Percentiles rank a stretch among this genome's conserved stretches.
phyloP scores from a whole-genome alignment of 2,113 vertebrate species.

The Lophotis ruficrista region DNA sequence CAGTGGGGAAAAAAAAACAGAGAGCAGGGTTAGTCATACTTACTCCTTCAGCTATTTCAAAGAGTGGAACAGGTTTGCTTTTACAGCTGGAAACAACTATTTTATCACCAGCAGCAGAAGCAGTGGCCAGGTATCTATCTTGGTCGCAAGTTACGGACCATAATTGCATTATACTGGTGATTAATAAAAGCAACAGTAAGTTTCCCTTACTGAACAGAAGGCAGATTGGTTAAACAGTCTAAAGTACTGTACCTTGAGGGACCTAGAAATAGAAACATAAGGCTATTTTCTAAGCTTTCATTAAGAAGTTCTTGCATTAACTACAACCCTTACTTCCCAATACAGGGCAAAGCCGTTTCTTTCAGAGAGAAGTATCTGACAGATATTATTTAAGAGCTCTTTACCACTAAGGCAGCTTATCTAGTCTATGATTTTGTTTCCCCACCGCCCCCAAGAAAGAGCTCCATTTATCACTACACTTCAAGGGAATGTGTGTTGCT shows the following conservation, averaged over 20 bases:
- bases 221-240: not conserved
- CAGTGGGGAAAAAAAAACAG: not conserved
- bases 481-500: not conserved
- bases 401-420: not conserved
- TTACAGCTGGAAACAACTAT: conserved; percentile 93
- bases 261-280: conserved; percentile 1
- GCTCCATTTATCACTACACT: not conserved
- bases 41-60: conserved; percentile 94
- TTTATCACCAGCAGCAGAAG: conserved; percentile 93
- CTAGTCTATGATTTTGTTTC: not conserved
- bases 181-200: not conserved
- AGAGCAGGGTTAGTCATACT: conserved; percentile 61
- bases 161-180: not conserved
- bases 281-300: not conserved
- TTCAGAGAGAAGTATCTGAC: not conserved
- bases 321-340: not conserved
- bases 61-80: conserved; percentile 82
- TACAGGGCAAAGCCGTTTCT: not conserved
- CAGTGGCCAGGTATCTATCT: conserved; percentile 93
- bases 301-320: conserved; percentile 1
- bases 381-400: not conserved
- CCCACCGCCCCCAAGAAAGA: not conserved
- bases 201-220: not conserved
- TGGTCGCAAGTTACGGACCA: conserved; percentile 77
- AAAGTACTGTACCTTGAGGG: not conserved